Percentiles rank a stretch among this genome's conserved stretches.
phyloP scores from a whole-genome alignment of 2,797 vertebrate species.

The Botia kubotai region DNA sequence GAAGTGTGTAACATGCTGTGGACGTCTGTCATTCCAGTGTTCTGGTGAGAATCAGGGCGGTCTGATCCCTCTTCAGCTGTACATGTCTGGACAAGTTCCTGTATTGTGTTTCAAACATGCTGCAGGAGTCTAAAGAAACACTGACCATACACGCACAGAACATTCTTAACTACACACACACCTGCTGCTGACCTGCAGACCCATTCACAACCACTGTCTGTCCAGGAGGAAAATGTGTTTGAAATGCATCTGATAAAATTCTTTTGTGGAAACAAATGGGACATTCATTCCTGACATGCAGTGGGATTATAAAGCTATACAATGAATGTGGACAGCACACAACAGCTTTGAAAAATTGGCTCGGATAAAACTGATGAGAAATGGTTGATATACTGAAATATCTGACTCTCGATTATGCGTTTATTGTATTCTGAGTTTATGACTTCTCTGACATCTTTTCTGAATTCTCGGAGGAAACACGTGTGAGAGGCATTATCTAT shows the following conservation, averaged over 20 bases:
- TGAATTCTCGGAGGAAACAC: too few species aligned
- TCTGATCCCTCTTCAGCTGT: not conserved
- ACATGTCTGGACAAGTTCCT: slow-evolving; percentile 59
- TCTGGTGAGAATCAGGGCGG: slow-evolving; percentile 15
- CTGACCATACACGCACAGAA: slow-evolving; percentile 57
- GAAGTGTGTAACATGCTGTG: slow-evolving; percentile 12
- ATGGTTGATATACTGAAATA: too few species aligned
- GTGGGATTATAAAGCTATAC: too few species aligned
- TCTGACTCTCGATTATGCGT: too few species aligned
- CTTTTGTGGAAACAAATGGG: too few species aligned
- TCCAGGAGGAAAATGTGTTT: not conserved
- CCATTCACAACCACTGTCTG: slow-evolving; percentile 10
- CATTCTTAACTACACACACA: slow-evolving; percentile 60
- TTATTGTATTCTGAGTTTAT: too few species aligned
- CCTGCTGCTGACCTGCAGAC: slow-evolving; percentile 48
- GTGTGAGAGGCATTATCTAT: not conserved
- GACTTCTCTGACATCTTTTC: too few species aligned
- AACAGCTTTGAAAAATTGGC: too few species aligned
- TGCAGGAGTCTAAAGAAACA: slow-evolving; percentile 44
- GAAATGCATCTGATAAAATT: too few species aligned
- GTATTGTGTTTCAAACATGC: slow-evolving; percentile 42
- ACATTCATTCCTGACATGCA: too few species aligned
- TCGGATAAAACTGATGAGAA: too few species aligned
- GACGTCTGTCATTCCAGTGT: slow-evolving; percentile 13
- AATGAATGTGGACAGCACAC: too few species aligned